Conservation (phyloP, 1,140 invertebrate species). For the Drosophila nannoptera region DNA sequence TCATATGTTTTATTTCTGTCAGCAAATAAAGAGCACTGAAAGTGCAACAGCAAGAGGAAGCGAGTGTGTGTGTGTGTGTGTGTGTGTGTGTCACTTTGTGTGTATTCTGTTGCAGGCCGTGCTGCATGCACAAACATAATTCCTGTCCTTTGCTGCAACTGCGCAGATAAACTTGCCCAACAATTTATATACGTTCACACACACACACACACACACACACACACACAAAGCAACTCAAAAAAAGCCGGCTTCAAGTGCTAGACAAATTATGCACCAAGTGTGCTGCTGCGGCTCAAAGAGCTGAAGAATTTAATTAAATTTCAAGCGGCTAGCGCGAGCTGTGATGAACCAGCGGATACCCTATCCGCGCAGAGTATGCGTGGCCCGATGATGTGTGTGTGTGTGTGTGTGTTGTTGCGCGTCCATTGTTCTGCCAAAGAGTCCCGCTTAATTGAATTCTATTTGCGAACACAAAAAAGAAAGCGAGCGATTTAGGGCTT, state of each 20-base stretch:
- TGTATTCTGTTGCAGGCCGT: conserved; percentile 8
- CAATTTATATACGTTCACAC: conserved; percentile 33
- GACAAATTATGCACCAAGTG: conserved; percentile 69
- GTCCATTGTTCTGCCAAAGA: conserved; percentile 11
- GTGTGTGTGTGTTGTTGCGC: not conserved
- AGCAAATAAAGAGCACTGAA: too few relatives aligned
- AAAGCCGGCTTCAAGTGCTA: conserved; percentile 22
- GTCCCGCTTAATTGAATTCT: conserved; percentile 65
- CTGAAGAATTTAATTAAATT: conserved; percentile 73
- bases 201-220: conserved; percentile 1
- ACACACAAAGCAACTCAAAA: conserved; percentile 1
- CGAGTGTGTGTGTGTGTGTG: conserved; percentile 7
- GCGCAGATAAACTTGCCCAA: conserved; percentile 42
- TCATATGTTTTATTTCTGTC: too few relatives aligned
- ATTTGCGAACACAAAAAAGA: conserved; percentile 2
- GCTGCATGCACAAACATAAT: conserved; percentile 23
- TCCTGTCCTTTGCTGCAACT: conserved; percentile 29
- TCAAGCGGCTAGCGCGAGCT: conserved; percentile 8
- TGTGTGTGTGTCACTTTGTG: not conserved
- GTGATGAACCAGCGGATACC: not conserved
- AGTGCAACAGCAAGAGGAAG: too few relatives aligned
- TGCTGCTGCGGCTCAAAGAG: conserved; percentile 61
- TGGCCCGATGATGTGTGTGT: conserved; percentile 5
- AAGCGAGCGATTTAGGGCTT: not conserved
- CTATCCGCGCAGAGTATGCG: not conserved